Evolutionary conservation across 2,888 invertebrate species (phyloP).

Genomic region (Adelognathus sp.): DNA sequence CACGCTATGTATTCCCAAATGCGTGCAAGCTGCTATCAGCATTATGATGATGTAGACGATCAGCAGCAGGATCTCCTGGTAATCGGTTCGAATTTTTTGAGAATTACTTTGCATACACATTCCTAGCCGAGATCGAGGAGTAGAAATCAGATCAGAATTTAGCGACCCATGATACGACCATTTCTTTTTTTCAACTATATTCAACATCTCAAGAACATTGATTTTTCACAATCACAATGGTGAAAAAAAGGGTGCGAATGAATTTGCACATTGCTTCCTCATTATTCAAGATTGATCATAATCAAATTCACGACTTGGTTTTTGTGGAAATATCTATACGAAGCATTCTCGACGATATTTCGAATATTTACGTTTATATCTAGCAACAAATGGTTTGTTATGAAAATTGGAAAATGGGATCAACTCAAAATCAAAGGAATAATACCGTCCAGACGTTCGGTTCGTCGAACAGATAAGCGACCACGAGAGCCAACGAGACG

Average conservation of each 20-base stretch:
- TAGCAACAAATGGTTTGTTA: background rate
- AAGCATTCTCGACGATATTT: background rate
- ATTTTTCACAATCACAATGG: too few species aligned
- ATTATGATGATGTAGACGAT: conserved; percentile 51
- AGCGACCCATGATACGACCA: too few species aligned
- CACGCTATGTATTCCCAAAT: conserved; percentile 24
- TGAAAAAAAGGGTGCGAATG: too few species aligned
- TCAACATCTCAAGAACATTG: too few species aligned
- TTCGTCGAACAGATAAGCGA: conserved; percentile 59
- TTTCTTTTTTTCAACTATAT: too few species aligned
- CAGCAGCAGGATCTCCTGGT: conserved; percentile 58
- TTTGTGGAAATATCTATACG: too few species aligned
- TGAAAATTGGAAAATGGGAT: background rate
- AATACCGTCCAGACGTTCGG: conserved; percentile 61
- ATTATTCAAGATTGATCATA: too few species aligned
- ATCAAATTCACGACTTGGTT: too few species aligned
- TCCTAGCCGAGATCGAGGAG: too few species aligned
- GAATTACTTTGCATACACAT: too few species aligned
- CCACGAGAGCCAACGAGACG: conserved; percentile 52
- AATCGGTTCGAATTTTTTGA: background rate
- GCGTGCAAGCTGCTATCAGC: conserved; percentile 40
- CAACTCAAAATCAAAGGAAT: background rate
- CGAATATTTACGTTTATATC: background rate
- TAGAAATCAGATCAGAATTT: too few species aligned
- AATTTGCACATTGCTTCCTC: too few species aligned